Percentiles rank a stretch among this genome's conserved stretches.
Evolutionary conservation across 2,888 invertebrate genomes (phyloP).

Genomic region (Melanostoma scalare): DNA sequence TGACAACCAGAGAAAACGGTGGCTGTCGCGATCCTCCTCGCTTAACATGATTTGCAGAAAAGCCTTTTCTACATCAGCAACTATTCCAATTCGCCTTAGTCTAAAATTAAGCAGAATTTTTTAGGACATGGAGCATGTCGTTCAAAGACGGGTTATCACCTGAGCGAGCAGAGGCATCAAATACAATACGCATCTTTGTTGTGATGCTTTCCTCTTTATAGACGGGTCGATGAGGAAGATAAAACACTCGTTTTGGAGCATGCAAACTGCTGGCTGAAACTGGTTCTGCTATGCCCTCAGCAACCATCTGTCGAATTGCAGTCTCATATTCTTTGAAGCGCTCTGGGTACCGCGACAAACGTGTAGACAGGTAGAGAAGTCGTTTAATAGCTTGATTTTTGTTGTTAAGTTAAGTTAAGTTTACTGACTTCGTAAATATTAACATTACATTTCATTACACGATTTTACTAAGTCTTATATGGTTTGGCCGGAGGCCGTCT

Average conservation of each 20-base stretch:
- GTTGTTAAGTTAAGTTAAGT: no score
- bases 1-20: slow-evolving; percentile 19
- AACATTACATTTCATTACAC: no score
- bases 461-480: no score
- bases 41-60: slow-evolving; percentile 16
- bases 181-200: slow-evolving; percentile 19
- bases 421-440: no score
- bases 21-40: slow-evolving; percentile 23
- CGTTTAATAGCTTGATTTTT: neutral
- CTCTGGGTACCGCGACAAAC: neutral
- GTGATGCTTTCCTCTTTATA: slow-evolving; percentile 14
- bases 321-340: slow-evolving; percentile 17
- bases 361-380: neutral
- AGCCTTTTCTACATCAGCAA: neutral
- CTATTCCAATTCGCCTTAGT: slow-evolving; percentile 8
- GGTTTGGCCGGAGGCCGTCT: no score
- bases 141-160: neutral
- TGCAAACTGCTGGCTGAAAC: neutral
- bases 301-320: slow-evolving; percentile 18
- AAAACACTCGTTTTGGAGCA: slow-evolving; percentile 2
- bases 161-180: slow-evolving; percentile 12
- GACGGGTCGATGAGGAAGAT: slow-evolving; percentile 19
- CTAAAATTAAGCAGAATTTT: slow-evolving; percentile 21
- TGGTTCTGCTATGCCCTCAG: slow-evolving; percentile 13
- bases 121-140: neutral